Evolutionary conservation across 2,888 invertebrate genomes (phyloP), one percentile per base, ranked within the genome.

Genomic region (Diplazon laetatorius): DNA sequence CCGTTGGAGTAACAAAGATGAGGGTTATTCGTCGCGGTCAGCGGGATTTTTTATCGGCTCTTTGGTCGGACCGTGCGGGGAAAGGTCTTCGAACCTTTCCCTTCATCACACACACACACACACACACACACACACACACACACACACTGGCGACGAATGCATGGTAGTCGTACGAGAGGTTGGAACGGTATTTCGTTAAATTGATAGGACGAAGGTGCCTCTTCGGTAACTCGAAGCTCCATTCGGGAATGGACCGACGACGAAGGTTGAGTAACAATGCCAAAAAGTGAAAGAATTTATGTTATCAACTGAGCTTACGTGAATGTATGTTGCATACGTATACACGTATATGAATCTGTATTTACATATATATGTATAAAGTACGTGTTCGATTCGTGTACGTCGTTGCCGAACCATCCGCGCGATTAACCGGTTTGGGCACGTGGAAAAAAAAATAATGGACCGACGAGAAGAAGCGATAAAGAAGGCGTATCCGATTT

Each of bases 51-150:
- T 65, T 50, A 37, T 20, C 37, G 37, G 50, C 30, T n/a, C 50
- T 30, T 65, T 48, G 42, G 14, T 65, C 50, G 50, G 48, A 39
- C 50, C 37, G 57, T 35, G 46, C 50, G 18, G 22, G 25, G 52
- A 22, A 46, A 39, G 77, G 72, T 77, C 72, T 62, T 72, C 68
- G 68, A 72, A 46, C 72, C 62, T 48, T 65, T 63, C 60, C 59
- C 30, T 63, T 30, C 55, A 16, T 46, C 14, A 35, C 42, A 65
- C 44, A 18, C 37, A 35, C 20, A 62, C 50, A 48, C 39, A 25
- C 30, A 16, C 63, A 37, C 37, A 44, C 35, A 37, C 14, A 55
- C 16, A 8, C 22, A 55, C 50, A 18, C 55, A 44, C 30, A 6
- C 25, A 30, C 22, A 42, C 14, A 10, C 42, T 25, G 37, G 42